Evolutionary conservation across 2,113 vertebrate species (phyloP), one percentile per base, ranked within the genome.

Genomic region (Rhinopomastus cyanomelas): DNA sequence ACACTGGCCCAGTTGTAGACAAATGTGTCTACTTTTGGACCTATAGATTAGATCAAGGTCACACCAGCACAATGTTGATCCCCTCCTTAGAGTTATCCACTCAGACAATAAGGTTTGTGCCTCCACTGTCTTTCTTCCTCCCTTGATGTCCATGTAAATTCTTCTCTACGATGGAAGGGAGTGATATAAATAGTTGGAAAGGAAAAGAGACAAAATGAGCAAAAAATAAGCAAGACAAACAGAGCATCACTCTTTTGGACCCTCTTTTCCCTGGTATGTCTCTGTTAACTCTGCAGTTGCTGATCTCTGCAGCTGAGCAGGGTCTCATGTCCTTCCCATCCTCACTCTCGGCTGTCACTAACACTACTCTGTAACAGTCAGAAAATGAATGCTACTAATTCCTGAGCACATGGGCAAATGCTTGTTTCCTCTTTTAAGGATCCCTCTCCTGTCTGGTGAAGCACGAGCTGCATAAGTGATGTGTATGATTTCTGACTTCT

Each of bases 1-100:
- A 69, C 55, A 62, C 64, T 29, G 51, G 87, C 51, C 26, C 12
- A 69, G 34, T 20, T 82, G 23, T 21, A 82, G 46, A 36, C 3
- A 92, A 49, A 61, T 26, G 5, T 51, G 66, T 46, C 71, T 82
- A 76, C 52, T 62, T 81, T 57, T 67, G 39, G 88, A 93, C 67
- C 29, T 44, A 20, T 8, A 57, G 30, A 75, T 67, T 75, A 2
- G 1, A 26, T 26, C 19, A 87, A 61, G 49, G 39, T 26, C 62
- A 61, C 13, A 36, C 8, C 26, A 85, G 26, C 12, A n/a, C 23
- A 72, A 88, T 29, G 20, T 3, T 72, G 23, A 64, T 67, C 23
- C 26, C 4, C 9, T 83, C 27, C 81, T 61, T 11, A 85, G 39
- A 2, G 4, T 65, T 17, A 42, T 19, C 12, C 32, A 55, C 48